Percentiles rank a stretch among this genome's conserved stretches.
These are phyloP conservation scores for Rachycentron canadum DNA, from an alignment of 2,797 vertebrate species.

Conservation along the genomic window DNA sequence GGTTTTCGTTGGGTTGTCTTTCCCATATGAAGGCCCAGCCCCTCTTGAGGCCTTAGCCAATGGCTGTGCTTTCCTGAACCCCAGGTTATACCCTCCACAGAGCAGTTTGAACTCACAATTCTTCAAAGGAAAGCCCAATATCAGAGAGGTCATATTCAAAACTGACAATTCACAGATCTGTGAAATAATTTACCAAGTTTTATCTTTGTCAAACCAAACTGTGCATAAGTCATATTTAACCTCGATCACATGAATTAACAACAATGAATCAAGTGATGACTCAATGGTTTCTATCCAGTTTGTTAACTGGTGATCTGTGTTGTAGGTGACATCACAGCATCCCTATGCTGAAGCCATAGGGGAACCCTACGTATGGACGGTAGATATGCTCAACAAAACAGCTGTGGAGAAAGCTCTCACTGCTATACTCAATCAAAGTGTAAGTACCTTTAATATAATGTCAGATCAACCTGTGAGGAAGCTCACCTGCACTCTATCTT, in stretches of 20 bases:
- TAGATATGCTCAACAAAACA: slow-evolving; percentile 88
- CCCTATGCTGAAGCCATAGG: slow-evolving; percentile 94
- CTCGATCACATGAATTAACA: not conserved
- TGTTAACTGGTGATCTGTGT: not conserved
- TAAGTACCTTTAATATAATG: not conserved
- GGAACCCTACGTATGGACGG: slow-evolving; percentile 92
- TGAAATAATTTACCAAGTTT: not conserved
- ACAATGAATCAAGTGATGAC: not conserved
- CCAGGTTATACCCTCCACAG: slow-evolving; percentile 89
- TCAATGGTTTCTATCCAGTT: not conserved
- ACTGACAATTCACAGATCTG: not conserved
- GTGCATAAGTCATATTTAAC: not conserved
- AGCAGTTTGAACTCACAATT: slow-evolving; percentile 94
- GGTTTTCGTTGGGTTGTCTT: slow-evolving; percentile 91
- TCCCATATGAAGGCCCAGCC: slow-evolving; percentile 92
- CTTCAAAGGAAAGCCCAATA: slow-evolving; percentile 93
- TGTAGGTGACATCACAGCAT: slow-evolving; percentile 92
- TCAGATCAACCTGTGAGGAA: not conserved
- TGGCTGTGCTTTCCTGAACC: slow-evolving; percentile 93
- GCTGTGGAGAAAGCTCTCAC: slow-evolving; percentile 91
- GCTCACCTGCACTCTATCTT: not conserved
- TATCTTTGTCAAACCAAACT: not conserved
- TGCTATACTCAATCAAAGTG: slow-evolving; percentile 91
- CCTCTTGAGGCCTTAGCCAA: slow-evolving; percentile 93
- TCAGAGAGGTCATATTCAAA: slow-evolving; percentile 86